A percentile compares a stretch with the other conserved stretches of the same genome.
Evolutionary conservation across 92 coral and sea anemone genomes (phyloP).

Genomic region (Scolanthus callimorphus): DNA sequence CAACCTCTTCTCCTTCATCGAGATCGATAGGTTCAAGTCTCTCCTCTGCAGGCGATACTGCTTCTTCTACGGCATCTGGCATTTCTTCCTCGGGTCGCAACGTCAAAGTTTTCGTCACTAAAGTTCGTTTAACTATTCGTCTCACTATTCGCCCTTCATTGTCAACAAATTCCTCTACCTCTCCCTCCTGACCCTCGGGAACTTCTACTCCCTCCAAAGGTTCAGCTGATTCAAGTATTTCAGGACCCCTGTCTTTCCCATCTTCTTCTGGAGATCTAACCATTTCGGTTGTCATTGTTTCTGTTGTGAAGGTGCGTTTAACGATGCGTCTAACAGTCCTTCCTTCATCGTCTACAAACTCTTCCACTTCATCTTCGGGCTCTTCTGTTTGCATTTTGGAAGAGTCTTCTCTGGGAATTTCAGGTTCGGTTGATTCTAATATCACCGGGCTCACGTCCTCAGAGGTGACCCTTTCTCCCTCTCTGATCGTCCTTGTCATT

Average conservation of each 20-base stretch:
- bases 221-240: not conserved
- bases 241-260: conserved; percentile 6
- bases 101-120: conserved; percentile 22
- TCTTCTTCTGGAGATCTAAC: not conserved
- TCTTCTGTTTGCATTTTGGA: not conserved
- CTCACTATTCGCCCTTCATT: conserved; percentile 60
- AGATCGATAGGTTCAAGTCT: conserved; percentile 17
- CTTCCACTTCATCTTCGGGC: conserved; percentile 11
- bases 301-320: conserved; percentile 17
- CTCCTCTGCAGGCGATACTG: not conserved
- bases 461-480: too few species aligned
- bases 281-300: not conserved
- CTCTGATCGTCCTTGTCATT: too few species aligned
- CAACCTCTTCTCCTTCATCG: conserved; percentile 50
- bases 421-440: not conserved
- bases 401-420: not conserved
- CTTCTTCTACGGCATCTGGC: not conserved
- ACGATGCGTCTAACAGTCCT: conserved; percentile 29
- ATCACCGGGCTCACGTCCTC: not conserved
- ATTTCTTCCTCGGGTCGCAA: conserved; percentile 1
- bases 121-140: conserved; percentile 37
- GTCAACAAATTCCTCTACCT: conserved; percentile 66
- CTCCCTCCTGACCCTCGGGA: conserved; percentile 29
- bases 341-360: conserved; percentile 52
- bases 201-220: conserved; percentile 11